phyloP scores from a whole-genome alignment of 2,113 vertebrate species.

The Eptesicus fuscus region DNA sequence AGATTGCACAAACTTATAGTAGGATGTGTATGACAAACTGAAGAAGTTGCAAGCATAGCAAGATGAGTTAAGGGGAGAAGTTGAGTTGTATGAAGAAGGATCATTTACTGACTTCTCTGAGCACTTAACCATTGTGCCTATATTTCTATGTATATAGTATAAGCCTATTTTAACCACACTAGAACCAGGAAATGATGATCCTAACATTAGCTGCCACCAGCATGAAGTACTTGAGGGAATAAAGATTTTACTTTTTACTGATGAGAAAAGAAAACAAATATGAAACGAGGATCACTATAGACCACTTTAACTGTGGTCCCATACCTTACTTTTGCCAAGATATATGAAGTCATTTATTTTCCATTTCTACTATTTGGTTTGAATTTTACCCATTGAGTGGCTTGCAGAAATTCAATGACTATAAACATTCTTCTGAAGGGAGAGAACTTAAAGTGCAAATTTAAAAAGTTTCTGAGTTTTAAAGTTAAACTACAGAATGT shows the following conservation, averaged over 20 bases:
- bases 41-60: not conserved
- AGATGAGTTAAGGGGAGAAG: not conserved
- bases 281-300: not conserved
- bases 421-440: constrained; percentile 13
- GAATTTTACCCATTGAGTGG: constrained; percentile 9
- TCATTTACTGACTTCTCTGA: not conserved
- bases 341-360: constrained; percentile 31
- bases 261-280: constrained; percentile 32
- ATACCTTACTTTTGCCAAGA: not conserved
- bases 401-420: constrained; percentile 30
- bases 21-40: not conserved
- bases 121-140: not conserved
- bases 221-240: not conserved
- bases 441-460: constrained; percentile 36
- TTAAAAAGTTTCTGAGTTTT: constrained; percentile 20
- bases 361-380: constrained; percentile 21
- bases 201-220: not conserved
- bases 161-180: not conserved
- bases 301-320: not conserved
- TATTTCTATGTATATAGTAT: not conserved
- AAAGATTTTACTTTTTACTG: not conserved
- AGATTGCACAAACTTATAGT: not conserved
- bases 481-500: not conserved
- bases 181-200: not conserved
- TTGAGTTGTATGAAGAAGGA: not conserved